Evolutionary conservation across 2,888 invertebrate genomes (phyloP), one percentile per base, ranked within the genome.

Genomic region (Invenusta paracnida): DNA sequence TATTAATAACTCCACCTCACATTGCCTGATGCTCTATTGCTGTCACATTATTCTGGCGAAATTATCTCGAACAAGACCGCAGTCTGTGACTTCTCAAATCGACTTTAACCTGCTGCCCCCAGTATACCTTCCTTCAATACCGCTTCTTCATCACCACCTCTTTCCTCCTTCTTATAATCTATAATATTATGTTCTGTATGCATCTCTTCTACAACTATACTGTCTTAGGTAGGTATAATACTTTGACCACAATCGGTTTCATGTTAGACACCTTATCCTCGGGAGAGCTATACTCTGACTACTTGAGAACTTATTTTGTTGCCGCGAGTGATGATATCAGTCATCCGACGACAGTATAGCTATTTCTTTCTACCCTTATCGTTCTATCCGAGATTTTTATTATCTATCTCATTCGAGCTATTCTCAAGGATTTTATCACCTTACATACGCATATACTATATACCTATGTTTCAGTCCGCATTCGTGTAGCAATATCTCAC

Each of bases 1-100:
- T n/a, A n/a, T n/a, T n/a, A n/a, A n/a, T n/a, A n/a, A n/a, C n/a
- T 73, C 73, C 73, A 73, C 73, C 73, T 73, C 73, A 13, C 73
- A 23, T 23, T n/a, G n/a, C n/a, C n/a, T n/a, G n/a, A n/a, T 73
- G 73, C 27, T 73, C 73, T 5, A 23, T 23, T 73, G 17, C 73
- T 73, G 73, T 73, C 73, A 73, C 23, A n/a, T n/a, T n/a, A 73
- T 73, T 73, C 73, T 73, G 73, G 11, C 23, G 23, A 73, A 73
- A 13, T 73, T 73, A 73, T 73, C 73, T 2, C 73, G 27, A 73
- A 73, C 23, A 73, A 73, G 23, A 23, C 23, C 25, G 5, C 27
- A 2, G 73, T 13, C n/a, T n/a, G 73, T 73, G 73, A 73, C 73
- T n/a, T n/a, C n/a, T n/a, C n/a, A n/a, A n/a, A n/a, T 73, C 23